phyloP scores from a whole-genome alignment of 2,797 vertebrate species.

The Oreochromis mossambicus region DNA sequence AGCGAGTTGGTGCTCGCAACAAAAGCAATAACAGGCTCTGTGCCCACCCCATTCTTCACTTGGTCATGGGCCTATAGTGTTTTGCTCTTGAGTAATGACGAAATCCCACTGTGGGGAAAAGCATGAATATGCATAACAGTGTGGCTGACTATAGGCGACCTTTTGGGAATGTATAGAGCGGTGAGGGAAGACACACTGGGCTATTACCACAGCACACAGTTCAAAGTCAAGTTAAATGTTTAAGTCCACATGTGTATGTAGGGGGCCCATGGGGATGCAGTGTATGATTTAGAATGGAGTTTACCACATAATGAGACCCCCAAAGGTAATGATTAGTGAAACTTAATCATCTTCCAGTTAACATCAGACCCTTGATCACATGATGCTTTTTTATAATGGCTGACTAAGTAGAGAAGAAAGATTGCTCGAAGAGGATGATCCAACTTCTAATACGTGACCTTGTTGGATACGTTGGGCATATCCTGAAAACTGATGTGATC shows the following conservation, averaged over 20 bases:
- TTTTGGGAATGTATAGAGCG: conserved; percentile 20
- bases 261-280: conserved; percentile 7
- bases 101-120: conserved; percentile 14
- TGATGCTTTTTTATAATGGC: conserved; percentile 6
- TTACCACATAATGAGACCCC: conserved; percentile 2
- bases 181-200: not conserved
- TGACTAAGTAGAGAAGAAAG: conserved; percentile 3
- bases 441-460: conserved; percentile 18
- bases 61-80: not conserved
- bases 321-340: not conserved
- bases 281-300: not conserved
- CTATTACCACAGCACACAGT: conserved; percentile 23
- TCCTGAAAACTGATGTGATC: conserved; percentile 40
- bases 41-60: conserved; percentile 33
- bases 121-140: conserved; percentile 26
- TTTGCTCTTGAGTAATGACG: conserved; percentile 23
- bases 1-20: conserved; percentile 23
- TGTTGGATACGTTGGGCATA: conserved; percentile 2
- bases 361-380: conserved; percentile 25
- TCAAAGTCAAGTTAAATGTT: conserved; percentile 18
- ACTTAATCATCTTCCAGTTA: conserved; percentile 28
- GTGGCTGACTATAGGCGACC: conserved; percentile 10
- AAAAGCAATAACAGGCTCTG: conserved; percentile 43
- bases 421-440: conserved; percentile 25
- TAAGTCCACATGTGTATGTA: conserved; percentile 3